Conservation (phyloP, 2,113 vertebrate genomes). For the Bubo bubo region DNA sequence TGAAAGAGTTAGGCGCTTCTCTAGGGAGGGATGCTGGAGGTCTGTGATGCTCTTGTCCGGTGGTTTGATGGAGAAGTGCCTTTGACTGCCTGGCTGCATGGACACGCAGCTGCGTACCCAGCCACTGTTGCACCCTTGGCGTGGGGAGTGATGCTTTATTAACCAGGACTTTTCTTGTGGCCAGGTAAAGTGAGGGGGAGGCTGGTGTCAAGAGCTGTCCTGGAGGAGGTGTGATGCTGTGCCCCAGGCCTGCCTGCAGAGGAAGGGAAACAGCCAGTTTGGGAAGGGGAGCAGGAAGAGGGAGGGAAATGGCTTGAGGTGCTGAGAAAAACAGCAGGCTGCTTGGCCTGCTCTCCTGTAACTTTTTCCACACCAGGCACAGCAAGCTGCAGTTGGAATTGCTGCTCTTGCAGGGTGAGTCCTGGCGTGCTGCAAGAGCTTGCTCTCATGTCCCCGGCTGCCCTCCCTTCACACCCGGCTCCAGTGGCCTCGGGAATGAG, state of each 20-base stretch:
- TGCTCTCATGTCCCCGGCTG: neutral
- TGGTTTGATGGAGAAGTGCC: neutral
- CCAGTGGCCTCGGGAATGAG: neutral
- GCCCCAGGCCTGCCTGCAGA: fast-evolving
- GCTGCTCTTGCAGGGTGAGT: neutral
- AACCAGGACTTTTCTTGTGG: neutral
- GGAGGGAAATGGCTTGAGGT: neutral
- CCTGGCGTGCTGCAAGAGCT: neutral
- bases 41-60: neutral
- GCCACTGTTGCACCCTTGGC: neutral
- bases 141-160: neutral
- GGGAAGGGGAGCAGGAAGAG: neutral
- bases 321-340: neutral
- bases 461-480: neutral
- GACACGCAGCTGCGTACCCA: neutral
- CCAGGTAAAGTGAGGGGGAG: neutral
- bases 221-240: fast-evolving
- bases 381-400: neutral
- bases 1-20: neutral
- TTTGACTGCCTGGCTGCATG: neutral
- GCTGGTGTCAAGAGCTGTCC: neutral
- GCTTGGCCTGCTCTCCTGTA: neutral
- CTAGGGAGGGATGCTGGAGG: neutral
- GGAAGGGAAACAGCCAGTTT: neutral
- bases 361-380: neutral